Evolutionary conservation across 2,113 vertebrate genomes (phyloP), one percentile per base, ranked within the genome.

Genomic region (Natator depressus): DNA sequence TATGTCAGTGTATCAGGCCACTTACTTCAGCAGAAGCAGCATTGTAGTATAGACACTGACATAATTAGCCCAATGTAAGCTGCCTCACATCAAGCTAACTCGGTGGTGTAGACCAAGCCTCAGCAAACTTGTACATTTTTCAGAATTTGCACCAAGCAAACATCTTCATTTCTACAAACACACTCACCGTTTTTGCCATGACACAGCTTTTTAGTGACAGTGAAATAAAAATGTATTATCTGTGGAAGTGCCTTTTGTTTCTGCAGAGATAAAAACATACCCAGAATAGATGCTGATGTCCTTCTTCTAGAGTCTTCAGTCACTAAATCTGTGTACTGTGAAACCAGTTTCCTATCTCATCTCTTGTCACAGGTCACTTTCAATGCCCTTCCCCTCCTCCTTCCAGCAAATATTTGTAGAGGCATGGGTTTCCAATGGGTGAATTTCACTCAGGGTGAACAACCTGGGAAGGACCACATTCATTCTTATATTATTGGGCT

Each of bases 301-400:
- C 92, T 97, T 97, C 96, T 91, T 53, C 59, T 96, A 81, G 96
- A 97, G 76, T 91, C 95, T 80, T 80, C 94, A 93, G 69, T 93
- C 76, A 94, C 88, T 91, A 96, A 96, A 96, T 95, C 93, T 96
- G 86, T 97, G 76, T 95, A 97, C 93, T n/a, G 95, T 93, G 93
- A 89, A 96, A 95, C 96, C 91, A 82, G 31, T 62, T 47, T 85
- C 51, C 88, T 76, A 89, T 84, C 89, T 93, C 62, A 82, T 89
- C 55, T 90, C 84, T 94, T 93, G 84, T 59, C 88, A 90, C 87
- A 94, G 91, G 59, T 20, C 54, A 85, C 54, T 85, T 96, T 94
- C 87, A 96, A 93, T 96, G 95, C 80, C 46, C 42, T 94, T 91
- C 95, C 83, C 96, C 76, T 85, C 84, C 12, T 42, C 8, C 35